These are phyloP conservation scores for Harpegnathos saltator DNA, from an alignment of 1,140 invertebrate species.

Conservation along the genomic window DNA sequence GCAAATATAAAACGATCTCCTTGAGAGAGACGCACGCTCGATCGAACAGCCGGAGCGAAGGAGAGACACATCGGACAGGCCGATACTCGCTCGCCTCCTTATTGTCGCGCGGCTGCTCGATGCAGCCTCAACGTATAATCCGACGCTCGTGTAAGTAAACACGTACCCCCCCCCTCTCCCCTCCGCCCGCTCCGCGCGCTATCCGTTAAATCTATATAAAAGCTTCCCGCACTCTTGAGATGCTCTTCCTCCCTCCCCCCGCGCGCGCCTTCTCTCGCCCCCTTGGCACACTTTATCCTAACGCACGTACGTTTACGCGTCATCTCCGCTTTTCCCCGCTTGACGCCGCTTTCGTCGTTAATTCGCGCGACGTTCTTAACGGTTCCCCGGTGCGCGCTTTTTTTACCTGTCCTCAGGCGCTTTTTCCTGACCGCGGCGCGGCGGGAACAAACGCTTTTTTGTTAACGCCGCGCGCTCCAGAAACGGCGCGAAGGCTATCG, in stretches of 20 bases:
- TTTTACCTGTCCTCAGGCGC: not conserved
- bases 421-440: too few species aligned
- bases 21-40: conserved; percentile 64
- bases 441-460: too few species aligned
- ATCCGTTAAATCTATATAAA: conserved; percentile 36
- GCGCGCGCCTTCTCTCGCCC: not conserved
- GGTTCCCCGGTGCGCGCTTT: too few species aligned
- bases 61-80: conserved; percentile 7
- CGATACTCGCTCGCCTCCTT: conserved; percentile 18
- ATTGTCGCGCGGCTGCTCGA: conserved; percentile 3
- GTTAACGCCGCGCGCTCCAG: too few species aligned
- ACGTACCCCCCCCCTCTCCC: not conserved
- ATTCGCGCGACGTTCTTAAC: conserved; percentile 3
- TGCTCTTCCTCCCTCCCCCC: conserved; percentile 49
- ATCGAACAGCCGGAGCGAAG: conserved; percentile 58
- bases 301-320: not conserved
- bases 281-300: conserved; percentile 23
- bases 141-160: conserved; percentile 32
- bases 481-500: too few species aligned
- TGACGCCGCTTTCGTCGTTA: not conserved
- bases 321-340: not conserved
- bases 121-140: conserved; percentile 20
- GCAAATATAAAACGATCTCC: conserved; percentile 50
- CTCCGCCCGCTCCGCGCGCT: not conserved
- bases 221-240: conserved; percentile 10